Conservation (phyloP, 2,797 vertebrate species). For the Anguilla obscura region DNA sequence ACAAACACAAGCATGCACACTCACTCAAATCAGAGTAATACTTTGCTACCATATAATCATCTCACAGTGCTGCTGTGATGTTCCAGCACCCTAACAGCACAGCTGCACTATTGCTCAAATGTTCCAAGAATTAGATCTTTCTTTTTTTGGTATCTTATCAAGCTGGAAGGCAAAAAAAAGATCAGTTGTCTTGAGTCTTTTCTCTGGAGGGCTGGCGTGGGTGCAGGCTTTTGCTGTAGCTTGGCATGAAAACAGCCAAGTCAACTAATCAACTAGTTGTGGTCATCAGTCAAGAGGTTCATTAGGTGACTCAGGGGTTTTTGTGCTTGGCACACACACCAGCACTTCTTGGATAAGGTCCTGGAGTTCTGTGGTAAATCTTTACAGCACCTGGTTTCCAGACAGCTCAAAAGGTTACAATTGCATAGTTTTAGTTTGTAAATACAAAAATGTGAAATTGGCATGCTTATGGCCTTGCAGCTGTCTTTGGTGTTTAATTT, state of each 20-base stretch:
- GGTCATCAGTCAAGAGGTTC: background rate
- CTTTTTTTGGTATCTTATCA: background rate
- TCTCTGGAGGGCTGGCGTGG: background rate
- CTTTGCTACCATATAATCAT: conserved; percentile 16
- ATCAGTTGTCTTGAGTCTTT: background rate
- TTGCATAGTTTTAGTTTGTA: background rate
- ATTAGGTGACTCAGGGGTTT: background rate
- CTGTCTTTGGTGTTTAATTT: background rate
- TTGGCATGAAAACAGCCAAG: background rate
- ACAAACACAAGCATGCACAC: conserved; percentile 9
- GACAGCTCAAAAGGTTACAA: no score
- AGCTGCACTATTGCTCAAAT: background rate
- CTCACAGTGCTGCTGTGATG: background rate
- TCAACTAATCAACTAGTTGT: background rate
- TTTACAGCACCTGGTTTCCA: no score
- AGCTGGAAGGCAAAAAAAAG: background rate
- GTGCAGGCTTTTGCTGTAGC: background rate
- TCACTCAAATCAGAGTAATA: background rate
- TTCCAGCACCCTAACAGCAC: conserved; percentile 12
- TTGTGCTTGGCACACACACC: background rate
- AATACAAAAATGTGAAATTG: background rate
- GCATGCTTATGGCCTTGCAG: background rate
- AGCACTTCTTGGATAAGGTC: background rate
- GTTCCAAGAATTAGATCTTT: background rate
- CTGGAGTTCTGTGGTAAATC: no score